Evolutionary conservation across 2,888 invertebrate species (phyloP), one percentile per base, ranked within the genome.

Genomic region (Seladonia tumulorum): DNA sequence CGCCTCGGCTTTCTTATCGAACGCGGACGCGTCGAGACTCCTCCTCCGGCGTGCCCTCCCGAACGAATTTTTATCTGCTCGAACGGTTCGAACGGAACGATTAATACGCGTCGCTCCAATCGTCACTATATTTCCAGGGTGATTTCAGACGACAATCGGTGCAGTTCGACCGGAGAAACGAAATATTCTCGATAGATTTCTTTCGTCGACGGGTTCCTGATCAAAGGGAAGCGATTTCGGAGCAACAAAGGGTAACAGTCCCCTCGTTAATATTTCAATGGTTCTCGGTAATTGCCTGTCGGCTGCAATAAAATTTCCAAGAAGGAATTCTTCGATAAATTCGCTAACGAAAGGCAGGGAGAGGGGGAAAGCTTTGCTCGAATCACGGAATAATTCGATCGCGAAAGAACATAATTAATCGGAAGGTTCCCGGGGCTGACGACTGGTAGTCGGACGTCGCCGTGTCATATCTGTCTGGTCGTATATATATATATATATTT

Each of bases 391-490:
- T 42, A 63, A 63, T 49, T 53, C 49, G 29, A 39, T 35, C 22
- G 47, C 7, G 5, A 12, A 57, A 42, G 75, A 49, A 39, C 71
- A 63, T 77, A 83, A 83, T 74, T 60, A 78, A 25, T 77, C 71
- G 47, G 63, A 74, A 5, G 10, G 47, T 35, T 63, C 66, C 42
- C 45, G 73, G 49, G 63, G 57, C 5, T 60, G 86, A 84, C 89
- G 66, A 76, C 45, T 53, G 68, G 71, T 80, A 82, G 85, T 86
- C 86, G 60, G 71, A 81, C 75, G 77, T 68, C 68, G n/a, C 22
- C 68, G 73, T 82, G 79, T 57, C 70, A 77, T 81, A 75, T 35
- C 53, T n/a, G 10, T n/a, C 53, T 53, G 3, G 3, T 10, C n/a
- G 4, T 53, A 53, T 53, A 53, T 53, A 53, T 53, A 22, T 53